phyloP scores from a whole-genome alignment of 2,797 vertebrate genomes.

The Oophaga sylvatica region DNA sequence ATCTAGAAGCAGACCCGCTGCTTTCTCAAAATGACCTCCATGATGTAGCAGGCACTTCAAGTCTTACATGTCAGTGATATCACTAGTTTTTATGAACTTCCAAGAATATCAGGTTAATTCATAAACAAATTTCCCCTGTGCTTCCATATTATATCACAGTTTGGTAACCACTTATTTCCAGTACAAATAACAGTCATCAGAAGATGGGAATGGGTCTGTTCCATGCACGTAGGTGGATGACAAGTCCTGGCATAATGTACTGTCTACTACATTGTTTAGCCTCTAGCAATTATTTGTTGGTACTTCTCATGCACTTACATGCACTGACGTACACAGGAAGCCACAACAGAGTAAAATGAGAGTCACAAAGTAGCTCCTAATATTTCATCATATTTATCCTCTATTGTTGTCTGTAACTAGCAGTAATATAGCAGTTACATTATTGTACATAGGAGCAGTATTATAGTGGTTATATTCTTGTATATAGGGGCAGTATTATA shows the following conservation, averaged over 20 bases:
- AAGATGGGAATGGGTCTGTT: not conserved
- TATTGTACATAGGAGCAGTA: not conserved
- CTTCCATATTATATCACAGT: not conserved
- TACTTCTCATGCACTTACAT: not conserved
- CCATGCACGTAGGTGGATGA: not conserved
- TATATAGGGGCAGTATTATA: not conserved
- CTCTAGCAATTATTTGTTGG: not conserved
- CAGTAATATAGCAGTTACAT: constrained; percentile 17
- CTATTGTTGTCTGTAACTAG: not conserved
- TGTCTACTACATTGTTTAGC: not conserved
- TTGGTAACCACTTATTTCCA: not conserved
- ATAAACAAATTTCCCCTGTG: not conserved
- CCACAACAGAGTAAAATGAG: not conserved
- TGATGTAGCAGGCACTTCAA: not conserved
- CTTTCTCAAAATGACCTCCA: too few species aligned
- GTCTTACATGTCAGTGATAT: not conserved
- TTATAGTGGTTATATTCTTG: not conserved
- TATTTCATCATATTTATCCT: not conserved
- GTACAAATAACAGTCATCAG: not conserved
- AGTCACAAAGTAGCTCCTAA: not conserved
- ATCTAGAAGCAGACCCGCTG: too few species aligned
- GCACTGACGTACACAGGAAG: not conserved
- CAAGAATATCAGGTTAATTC: constrained; percentile 2
- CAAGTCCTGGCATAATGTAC: not conserved
- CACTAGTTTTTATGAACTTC: not conserved